Evolutionary conservation across 64 coral and sea anemone species (phyloP).

Genomic region (Catalaphyllia jardinei): DNA sequence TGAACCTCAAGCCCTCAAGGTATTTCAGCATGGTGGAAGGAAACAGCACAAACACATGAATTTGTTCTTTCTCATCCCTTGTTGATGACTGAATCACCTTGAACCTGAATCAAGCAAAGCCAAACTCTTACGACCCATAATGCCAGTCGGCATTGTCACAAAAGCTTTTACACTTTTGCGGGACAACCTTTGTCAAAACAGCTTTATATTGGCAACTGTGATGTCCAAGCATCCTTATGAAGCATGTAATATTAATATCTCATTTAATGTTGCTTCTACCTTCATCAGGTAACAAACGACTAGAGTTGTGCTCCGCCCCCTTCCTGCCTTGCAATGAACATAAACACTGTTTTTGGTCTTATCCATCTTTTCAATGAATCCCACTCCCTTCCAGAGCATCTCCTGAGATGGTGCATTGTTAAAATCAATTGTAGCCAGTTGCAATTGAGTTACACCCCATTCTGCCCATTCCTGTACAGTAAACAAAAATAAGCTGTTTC

Average conservation of each 20-base stretch:
- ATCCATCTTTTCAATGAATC: conserved; percentile 78
- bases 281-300: conserved; percentile 96
- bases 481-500: not conserved
- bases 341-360: conserved; percentile 62
- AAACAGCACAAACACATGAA: no score
- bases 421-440: conserved; percentile 87
- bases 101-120: no score
- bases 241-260: not conserved
- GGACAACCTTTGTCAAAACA: no score
- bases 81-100: no score
- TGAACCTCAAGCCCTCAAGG: no score
- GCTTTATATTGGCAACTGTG: no score
- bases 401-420: conserved; percentile 82
- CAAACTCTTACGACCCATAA: no score
- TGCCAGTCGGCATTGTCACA: no score
- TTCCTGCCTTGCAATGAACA: conserved; percentile 97
- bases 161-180: no score
- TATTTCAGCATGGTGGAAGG: no score
- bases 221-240: no score
- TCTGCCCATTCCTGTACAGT: conserved; percentile 70
- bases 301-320: conserved; percentile 85
- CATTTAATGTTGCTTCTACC: conserved; percentile 26
- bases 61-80: no score
- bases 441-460: conserved; percentile 76
- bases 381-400: conserved; percentile 73